These are phyloP conservation scores for Emberiza fucata DNA, from an alignment of 2,113 vertebrate genomes.

Conservation along the genomic window DNA sequence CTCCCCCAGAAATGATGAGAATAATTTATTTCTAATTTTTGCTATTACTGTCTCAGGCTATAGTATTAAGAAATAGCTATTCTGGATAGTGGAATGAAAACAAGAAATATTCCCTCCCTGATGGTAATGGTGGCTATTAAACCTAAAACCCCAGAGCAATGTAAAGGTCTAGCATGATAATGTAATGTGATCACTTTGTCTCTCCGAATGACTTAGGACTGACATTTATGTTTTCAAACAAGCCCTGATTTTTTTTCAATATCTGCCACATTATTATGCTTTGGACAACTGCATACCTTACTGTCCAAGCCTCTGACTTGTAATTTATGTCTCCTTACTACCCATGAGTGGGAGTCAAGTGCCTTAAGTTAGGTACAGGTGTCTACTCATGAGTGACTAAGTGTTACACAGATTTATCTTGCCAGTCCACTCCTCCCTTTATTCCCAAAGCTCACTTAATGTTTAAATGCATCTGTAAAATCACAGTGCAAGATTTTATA, in stretches of 20 bases:
- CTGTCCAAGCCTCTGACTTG: neutral
- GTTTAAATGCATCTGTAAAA: neutral
- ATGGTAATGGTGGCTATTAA: constrained; percentile 1
- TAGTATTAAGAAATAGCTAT: neutral
- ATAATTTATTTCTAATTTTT: constrained; percentile 14
- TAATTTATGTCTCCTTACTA: neutral
- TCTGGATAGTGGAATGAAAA: neutral
- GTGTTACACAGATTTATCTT: neutral
- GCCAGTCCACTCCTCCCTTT: neutral
- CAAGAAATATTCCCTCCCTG: neutral
- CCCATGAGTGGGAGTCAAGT: neutral
- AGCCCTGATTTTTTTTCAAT: neutral
- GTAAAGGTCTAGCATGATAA: neutral
- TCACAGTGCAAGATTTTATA: neutral
- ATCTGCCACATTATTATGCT: neutral
- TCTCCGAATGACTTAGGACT: neutral
- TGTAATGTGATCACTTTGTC: neutral
- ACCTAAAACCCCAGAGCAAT: neutral
- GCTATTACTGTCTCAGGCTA: neutral
- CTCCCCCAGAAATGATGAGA: neutral
- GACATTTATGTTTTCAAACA: neutral
- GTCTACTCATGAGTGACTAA: neutral
- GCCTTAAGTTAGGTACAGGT: neutral
- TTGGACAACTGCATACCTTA: neutral
- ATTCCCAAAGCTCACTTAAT: neutral